These are phyloP conservation scores for Andricus curvator DNA, from an alignment of 2,888 invertebrate genomes.

Conservation along the genomic window DNA sequence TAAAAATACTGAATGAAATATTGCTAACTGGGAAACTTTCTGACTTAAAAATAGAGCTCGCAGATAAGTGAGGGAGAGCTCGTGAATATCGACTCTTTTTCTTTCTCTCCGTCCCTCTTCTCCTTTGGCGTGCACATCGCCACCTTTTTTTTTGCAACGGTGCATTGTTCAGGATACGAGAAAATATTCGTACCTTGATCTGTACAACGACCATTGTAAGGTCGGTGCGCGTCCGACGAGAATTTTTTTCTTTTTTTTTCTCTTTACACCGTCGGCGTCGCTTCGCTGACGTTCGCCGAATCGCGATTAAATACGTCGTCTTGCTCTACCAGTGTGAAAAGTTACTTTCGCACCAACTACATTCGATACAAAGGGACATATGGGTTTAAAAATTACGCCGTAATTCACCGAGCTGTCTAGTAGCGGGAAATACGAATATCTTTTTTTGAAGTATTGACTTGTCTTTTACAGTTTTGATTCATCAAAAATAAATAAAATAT, in stretches of 20 bases:
- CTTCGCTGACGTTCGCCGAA: slow-evolving; percentile 58
- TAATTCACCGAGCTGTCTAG: neutral
- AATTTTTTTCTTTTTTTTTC: slow-evolving; percentile 49
- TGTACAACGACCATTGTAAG: slow-evolving; percentile 62
- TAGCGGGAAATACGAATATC: neutral
- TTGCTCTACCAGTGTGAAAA: slow-evolving; percentile 25
- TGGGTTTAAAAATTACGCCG: slow-evolving; percentile 5
- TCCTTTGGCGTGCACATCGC: slow-evolving; percentile 21
- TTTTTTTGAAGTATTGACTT: neutral
- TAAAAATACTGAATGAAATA: neutral
- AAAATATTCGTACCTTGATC: slow-evolving; percentile 62
- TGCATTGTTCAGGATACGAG: slow-evolving; percentile 48
- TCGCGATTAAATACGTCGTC: slow-evolving; percentile 40
- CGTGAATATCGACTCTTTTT: slow-evolving; percentile 30
- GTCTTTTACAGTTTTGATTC: neutral
- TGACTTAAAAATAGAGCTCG: slow-evolving; percentile 3
- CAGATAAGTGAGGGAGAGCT: slow-evolving; percentile 26
- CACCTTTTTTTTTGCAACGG: slow-evolving; percentile 7
- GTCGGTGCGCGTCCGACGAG: slow-evolving; percentile 57
- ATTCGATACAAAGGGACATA: slow-evolving; percentile 19
- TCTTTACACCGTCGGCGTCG: slow-evolving; percentile 57
- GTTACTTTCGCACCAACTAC: slow-evolving; percentile 19
- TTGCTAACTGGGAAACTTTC: neutral
- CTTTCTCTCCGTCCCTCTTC: slow-evolving; percentile 14
- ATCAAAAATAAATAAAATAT: neutral